phyloP scores from a whole-genome alignment of 2,113 vertebrate genomes.

The Pipra filicauda region DNA sequence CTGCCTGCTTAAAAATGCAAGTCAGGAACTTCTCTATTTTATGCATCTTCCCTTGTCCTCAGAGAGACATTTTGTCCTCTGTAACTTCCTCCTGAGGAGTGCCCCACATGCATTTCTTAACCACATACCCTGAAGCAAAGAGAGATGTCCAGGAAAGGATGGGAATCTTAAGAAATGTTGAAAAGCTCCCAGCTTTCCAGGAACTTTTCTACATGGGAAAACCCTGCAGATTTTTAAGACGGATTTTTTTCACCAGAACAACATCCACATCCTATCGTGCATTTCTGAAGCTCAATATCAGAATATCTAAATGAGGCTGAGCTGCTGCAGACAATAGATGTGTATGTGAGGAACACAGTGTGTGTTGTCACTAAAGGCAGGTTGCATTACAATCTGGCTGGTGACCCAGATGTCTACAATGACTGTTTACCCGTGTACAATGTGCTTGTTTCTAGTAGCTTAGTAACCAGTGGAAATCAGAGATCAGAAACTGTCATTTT shows the following conservation, averaged over 20 bases:
- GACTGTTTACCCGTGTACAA: not conserved
- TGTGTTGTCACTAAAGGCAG: not conserved
- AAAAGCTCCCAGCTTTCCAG: not conserved
- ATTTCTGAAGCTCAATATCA: not conserved
- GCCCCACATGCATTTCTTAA: not conserved
- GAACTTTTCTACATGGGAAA: not conserved
- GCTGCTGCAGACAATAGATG: not conserved
- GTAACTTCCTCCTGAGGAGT: not conserved
- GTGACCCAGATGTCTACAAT: not conserved
- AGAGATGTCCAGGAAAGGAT: not conserved
- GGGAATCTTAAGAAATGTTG: not conserved
- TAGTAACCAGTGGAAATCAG: not conserved
- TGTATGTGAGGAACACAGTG: not conserved
- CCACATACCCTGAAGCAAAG: not conserved
- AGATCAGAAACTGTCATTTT: conserved; percentile 21
- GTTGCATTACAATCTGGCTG: not conserved
- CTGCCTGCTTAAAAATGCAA: not conserved
- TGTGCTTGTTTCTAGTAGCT: not conserved
- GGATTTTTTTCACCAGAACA: not conserved
- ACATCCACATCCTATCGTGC: not conserved
- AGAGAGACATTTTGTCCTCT: not conserved
- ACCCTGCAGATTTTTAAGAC: not conserved
- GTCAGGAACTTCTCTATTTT: not conserved
- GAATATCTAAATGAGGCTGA: not conserved
- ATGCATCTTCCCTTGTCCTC: not conserved